Evolutionary conservation across 2,797 vertebrate species (phyloP), one percentile per base, ranked within the genome.

Genomic region (Myioborus melanocephalus): DNA sequence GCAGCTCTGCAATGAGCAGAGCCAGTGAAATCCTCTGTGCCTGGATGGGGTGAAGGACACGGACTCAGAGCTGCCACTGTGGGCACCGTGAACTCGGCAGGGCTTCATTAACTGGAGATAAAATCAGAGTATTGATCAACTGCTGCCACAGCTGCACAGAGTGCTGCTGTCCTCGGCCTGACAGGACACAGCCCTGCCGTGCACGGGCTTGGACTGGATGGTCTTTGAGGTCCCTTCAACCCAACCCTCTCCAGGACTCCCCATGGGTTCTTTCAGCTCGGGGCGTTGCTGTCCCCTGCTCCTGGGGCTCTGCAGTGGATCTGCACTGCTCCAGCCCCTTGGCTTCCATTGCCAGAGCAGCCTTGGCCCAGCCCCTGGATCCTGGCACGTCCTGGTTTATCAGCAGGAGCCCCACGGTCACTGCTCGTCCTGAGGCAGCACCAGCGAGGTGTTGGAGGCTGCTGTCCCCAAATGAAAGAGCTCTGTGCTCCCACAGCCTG

Each of bases 191-290:
- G 16, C 53, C 61, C 69, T 81, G 69, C 61, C 17, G 2, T 32
- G 53, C 55, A 49, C 19, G 35, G 24, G 27, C 2, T 2, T 28
- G 63, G 55, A 2, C 56, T 50, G 56, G 17, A 0, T 3, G 5
- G 12, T 22, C 20, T 16, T 19, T 8, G 4, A 15, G n/a, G 19
- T 64, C 28, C 44, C 50, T 39, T 46, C 57, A 52, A 2, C n/a
- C 57, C 44, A 52, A 3, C 21, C 24, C 50, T 13, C 14, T 16
- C 71, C 39, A 0, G 0, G 12, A 3, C 14, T 30, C 37, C 16
- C 10, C 0, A 0, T 7, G 22, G 21, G 4, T 69, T 53, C 73
- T 39, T 46, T 23, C 35, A 55, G 39, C 6, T 28, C 37, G 4
- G 41, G 52, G 14, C 26, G 14, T 5, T 30, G 21, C 60, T 59